phyloP scores from a whole-genome alignment of 2,113 vertebrate species.

The Eurypyga helias region DNA sequence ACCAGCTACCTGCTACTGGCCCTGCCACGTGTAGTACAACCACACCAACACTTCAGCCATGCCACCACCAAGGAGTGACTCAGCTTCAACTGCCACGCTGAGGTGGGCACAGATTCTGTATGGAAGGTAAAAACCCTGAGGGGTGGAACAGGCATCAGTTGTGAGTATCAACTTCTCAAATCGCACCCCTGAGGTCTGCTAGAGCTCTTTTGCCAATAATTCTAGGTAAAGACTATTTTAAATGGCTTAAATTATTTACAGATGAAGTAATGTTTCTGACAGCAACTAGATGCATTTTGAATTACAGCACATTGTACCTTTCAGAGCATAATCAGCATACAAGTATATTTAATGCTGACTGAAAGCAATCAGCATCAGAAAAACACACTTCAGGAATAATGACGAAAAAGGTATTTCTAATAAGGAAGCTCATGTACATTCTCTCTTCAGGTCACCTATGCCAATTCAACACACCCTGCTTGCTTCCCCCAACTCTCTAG shows the following conservation, averaged over 20 bases:
- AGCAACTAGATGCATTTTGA: background rate
- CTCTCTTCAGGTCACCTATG: background rate
- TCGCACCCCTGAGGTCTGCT: background rate
- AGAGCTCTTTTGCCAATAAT: background rate
- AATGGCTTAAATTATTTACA: background rate
- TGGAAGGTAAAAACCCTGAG: background rate
- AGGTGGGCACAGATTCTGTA: background rate
- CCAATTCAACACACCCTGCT: background rate
- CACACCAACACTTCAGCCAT: rapidly evolving
- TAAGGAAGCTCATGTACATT: background rate
- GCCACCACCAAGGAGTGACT: no score
- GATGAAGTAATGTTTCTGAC: background rate
- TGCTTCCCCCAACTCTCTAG: background rate
- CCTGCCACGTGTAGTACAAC: rapidly evolving
- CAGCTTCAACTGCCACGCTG: background rate
- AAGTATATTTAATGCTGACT: background rate
- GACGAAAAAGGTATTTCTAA: background rate
- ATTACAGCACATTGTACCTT: background rate
- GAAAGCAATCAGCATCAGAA: background rate
- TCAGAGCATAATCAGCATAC: background rate
- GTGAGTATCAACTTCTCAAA: background rate
- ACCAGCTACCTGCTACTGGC: background rate
- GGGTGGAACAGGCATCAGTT: background rate
- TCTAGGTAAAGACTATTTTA: background rate
- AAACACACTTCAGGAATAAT: background rate